These are phyloP conservation scores for Odontocerum albicorne DNA, from an alignment of 2,888 invertebrate species.

Conservation along the genomic window DNA sequence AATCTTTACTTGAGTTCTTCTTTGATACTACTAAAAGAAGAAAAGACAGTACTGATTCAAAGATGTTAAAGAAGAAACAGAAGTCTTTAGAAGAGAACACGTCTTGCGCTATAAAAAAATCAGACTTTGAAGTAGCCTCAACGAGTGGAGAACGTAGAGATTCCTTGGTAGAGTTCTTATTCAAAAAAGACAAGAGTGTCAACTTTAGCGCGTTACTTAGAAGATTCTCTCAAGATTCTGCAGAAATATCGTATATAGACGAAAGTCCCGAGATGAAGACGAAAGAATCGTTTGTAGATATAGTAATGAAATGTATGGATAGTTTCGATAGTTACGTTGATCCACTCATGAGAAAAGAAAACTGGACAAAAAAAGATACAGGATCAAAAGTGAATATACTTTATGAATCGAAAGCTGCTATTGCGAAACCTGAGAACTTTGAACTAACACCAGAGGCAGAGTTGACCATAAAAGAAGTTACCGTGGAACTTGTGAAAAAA, in stretches of 20 bases:
- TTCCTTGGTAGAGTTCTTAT: conserved; percentile 39
- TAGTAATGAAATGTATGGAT: conserved; percentile 55
- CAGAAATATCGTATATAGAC: conserved; percentile 50
- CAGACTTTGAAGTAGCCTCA: conserved; percentile 39
- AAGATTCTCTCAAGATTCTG: conserved; percentile 42
- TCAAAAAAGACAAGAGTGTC: conserved; percentile 42
- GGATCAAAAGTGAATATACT: conserved; percentile 32
- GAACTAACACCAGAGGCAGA: conserved; percentile 30
- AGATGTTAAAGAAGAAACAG: conserved; percentile 25
- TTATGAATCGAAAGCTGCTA: conserved; percentile 22
- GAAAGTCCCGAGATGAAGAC: conserved; percentile 50
- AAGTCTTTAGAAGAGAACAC: conserved; percentile 31
- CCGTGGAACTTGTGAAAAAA: not conserved
- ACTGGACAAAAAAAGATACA: conserved; percentile 16
- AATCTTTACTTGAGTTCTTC: conserved; percentile 55
- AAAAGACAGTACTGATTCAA: conserved; percentile 18
- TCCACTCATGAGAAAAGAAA: conserved; percentile 15
- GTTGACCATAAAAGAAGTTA: not conserved
- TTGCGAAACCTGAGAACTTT: conserved; percentile 34
- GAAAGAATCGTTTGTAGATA: conserved; percentile 51
- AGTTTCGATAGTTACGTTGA: conserved; percentile 41
- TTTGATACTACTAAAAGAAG: conserved; percentile 44
- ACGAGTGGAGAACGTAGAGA: conserved; percentile 20
- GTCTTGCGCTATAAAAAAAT: conserved; percentile 34
- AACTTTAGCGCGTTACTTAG: conserved; percentile 47